Evolutionary conservation across 2,797 vertebrate genomes (phyloP), one percentile per base, ranked within the genome.

Genomic region (Enteromius argenteus): DNA sequence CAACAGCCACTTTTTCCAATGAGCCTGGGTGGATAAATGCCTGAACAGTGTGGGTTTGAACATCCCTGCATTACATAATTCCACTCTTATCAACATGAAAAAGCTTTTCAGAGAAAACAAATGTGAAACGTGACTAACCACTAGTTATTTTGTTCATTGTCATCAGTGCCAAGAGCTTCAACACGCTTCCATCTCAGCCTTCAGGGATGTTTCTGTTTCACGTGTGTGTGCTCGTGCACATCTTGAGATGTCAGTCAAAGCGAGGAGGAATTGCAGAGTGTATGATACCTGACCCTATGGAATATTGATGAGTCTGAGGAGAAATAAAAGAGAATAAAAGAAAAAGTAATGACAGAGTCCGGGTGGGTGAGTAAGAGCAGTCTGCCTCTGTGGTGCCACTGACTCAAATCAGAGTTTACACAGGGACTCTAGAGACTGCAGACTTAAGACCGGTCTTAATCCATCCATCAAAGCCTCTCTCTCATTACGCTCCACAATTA

Each of bases 301-400:
- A 87, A 87, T 88, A 90, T 83, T 89, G 82, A 89, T 85, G 71
- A 69, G 82, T 30, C 64, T 84, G 64, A 84, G 64, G 66, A 87
- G 75, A 60, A 60, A 80, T 81, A 67, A 73, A 73, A 32, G 51
- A 71, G 58, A 85, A 82, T 83, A 79, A 88, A 71, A 86, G 85
- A 76, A 46, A 58, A 75, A 84, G 80, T 81, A 81, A 87, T 86
- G 80, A 81, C 73, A 78, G 66, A 86, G 84, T 44, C 35, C 21
- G 84, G 69, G 71, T 32, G 62, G 39, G 62, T 82, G 78, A 84
- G 67, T 37, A 78, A 86, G 58, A 72, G 71, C 80, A 76, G 77
- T 69, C 32, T 81, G 60, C 37, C 85, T 87, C 86, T 72, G n/a
- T 74, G 80, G 82, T 80, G 68, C 53, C 76, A 79, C 66, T 73